Base-by-base conservation (phyloP, 2,797 vertebrate species). In the Bovichtus diacanthus region DNA sequence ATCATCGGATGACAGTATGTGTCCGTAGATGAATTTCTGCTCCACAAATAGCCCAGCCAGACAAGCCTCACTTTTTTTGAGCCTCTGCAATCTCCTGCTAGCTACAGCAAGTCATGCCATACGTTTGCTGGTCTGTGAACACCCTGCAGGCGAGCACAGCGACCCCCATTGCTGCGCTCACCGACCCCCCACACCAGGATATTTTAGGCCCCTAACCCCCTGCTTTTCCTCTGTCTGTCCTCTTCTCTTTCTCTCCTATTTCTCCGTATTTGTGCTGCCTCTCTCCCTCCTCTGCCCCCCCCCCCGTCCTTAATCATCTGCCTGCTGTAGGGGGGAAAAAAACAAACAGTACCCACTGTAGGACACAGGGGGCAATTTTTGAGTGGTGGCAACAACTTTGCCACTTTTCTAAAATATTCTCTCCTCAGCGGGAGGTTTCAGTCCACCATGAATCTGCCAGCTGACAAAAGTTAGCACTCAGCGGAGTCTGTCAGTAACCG, bases 381-480 rank as follows among this genome's bases (percentile, higher is more conserved):
- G 75, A 95, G 90, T 91, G 87, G 94, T 93, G 94, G 88, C 90
- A 95, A 95, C 90, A 94, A 93, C 90, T 94, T 95, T 94, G 92
- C 88, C 78, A 94, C 91, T 88, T 92, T 93, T 93, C 83, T 85
- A 91, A 95, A 95, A 94, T 95, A 93, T 94, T 93, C 83, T 68
- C 59, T 83, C 74, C 92, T 72, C 88, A 90, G 89, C 73, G 71
- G 86, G 89, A 74, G 86, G 90, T 64, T 56, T 85, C 78, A 67
- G 73, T 69, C 73, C 66, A 44, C 87, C 71, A 92, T 89, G 92
- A 92, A 90, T 89, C 84, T 90, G 91, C 89, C 88, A 93, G 90
- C 92, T 90, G 95, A 93, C 94, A 95, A 95, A 96, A 93, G 93
- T 93, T 95, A 90, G 88, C 94, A 95, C 94, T 95, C 93, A 93